Conservation (phyloP, 2,888 invertebrate genomes). For the Coleophora deauratella region DNA sequence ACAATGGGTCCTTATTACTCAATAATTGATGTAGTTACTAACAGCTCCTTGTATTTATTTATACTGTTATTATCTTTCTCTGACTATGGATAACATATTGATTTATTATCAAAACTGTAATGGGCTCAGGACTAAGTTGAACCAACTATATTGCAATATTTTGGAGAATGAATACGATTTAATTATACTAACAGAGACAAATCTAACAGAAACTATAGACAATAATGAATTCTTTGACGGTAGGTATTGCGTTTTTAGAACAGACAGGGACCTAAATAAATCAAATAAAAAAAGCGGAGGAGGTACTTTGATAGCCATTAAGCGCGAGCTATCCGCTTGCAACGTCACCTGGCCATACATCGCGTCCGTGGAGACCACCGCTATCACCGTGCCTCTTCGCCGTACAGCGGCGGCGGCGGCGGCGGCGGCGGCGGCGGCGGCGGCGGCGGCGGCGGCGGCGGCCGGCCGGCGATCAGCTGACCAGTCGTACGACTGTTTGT, state of each 20-base stretch:
- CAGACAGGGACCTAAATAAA: background rate
- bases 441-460: background rate
- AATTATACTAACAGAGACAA: constrained; percentile 2
- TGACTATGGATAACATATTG: background rate
- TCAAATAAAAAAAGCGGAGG: background rate
- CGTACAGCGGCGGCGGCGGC: background rate
- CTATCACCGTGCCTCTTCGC: background rate
- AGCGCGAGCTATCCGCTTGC: background rate
- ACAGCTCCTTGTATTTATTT: background rate
- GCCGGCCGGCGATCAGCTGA: too few relatives aligned
- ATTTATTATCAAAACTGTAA: constrained; percentile 7
- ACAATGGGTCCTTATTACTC: background rate
- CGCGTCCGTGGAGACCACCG: background rate
- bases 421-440: too few relatives aligned
- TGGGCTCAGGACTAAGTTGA: constrained; percentile 4
- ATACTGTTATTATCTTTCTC: background rate
- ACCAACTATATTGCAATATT: background rate
- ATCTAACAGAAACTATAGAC: background rate
- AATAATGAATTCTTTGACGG: background rate
- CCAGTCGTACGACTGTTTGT: background rate
- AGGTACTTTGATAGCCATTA: background rate
- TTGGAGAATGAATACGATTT: constrained; percentile 1
- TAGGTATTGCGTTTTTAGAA: background rate
- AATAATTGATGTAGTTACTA: background rate
- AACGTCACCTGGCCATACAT: background rate